Conservation (phyloP, 2,797 vertebrate species). For the Hoplostethus atlanticus region DNA sequence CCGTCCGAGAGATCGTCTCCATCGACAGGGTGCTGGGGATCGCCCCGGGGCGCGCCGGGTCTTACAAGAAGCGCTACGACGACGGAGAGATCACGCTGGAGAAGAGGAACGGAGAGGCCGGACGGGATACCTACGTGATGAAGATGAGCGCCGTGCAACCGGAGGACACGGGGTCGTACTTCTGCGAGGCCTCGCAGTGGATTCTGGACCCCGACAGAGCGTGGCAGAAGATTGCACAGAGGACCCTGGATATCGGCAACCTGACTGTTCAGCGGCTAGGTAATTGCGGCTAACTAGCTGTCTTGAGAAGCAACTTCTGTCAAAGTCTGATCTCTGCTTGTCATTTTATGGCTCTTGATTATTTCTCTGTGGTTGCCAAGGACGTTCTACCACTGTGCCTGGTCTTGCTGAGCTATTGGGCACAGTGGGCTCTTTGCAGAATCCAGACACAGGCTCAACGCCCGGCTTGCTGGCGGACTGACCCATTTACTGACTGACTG, state of each 20-base stretch:
- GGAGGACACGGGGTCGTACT: slow-evolving; percentile 86
- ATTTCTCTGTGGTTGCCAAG: slow-evolving; percentile 14
- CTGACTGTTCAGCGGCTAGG: slow-evolving; percentile 87
- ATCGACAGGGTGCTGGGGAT: slow-evolving; percentile 84
- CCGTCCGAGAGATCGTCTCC: slow-evolving; percentile 85
- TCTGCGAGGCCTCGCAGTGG: slow-evolving; percentile 90
- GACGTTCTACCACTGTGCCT: slow-evolving; percentile 7
- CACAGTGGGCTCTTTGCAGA: slow-evolving; percentile 42
- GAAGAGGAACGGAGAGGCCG: slow-evolving; percentile 83
- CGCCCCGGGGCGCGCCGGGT: slow-evolving; percentile 66
- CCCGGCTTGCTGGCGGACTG: slow-evolving; percentile 12
- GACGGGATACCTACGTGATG: slow-evolving; percentile 84
- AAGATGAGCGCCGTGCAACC: slow-evolving; percentile 82
- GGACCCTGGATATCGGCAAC: slow-evolving; percentile 88
- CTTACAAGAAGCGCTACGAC: slow-evolving; percentile 81
- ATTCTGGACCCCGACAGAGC: slow-evolving; percentile 87
- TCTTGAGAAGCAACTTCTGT: slow-evolving; percentile 2
- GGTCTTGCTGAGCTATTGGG: slow-evolving; percentile 17
- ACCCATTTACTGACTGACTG: neutral
- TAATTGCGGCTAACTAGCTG: slow-evolving; percentile 68
- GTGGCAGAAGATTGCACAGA: slow-evolving; percentile 90
- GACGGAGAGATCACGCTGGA: slow-evolving; percentile 86
- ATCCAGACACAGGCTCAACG: slow-evolving; percentile 32
- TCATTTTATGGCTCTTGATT: slow-evolving; percentile 17
- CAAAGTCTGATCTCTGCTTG: slow-evolving; percentile 12